Conservation (phyloP, 2,888 invertebrate genomes). For the Cyclophora punctaria region DNA sequence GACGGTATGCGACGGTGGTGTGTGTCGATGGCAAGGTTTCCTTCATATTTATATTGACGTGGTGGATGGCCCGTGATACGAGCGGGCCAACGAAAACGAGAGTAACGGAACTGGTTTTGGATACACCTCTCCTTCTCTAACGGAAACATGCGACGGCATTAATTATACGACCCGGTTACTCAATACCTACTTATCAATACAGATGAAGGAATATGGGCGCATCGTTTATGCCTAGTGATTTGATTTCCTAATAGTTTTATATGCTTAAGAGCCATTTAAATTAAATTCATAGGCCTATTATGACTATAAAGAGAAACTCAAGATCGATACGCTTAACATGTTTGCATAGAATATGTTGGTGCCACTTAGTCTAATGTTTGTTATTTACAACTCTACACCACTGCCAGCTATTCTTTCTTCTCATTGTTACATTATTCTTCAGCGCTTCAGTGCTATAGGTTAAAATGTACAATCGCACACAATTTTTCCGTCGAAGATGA, state of each 20-base stretch:
- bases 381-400: slow-evolving; percentile 7
- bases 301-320: slow-evolving; percentile 5
- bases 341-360: too few relatives aligned
- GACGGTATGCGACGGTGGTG: slow-evolving; percentile 59
- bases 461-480: too few relatives aligned
- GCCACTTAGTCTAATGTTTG: too few relatives aligned
- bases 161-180: slow-evolving; percentile 53
- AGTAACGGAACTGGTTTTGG: slow-evolving; percentile 48
- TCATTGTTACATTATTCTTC: too few relatives aligned
- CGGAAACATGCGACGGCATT: slow-evolving; percentile 55
- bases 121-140: slow-evolving; percentile 56
- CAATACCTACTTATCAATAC: slow-evolving; percentile 32
- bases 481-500: too few relatives aligned
- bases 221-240: slow-evolving; percentile 13
- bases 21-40: slow-evolving; percentile 46
- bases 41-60: slow-evolving; percentile 67
- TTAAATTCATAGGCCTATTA: slow-evolving; percentile 1
- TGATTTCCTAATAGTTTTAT: slow-evolving; percentile 24
- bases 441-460: too few relatives aligned
- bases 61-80: slow-evolving; percentile 34
- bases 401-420: too few relatives aligned
- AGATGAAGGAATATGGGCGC: slow-evolving; percentile 26
- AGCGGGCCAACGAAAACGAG: slow-evolving; percentile 42
- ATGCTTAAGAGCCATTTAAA: too few relatives aligned
- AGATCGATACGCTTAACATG: not conserved